phyloP scores from a whole-genome alignment of 2,113 vertebrate species.

The Paracanthobrama guichenoti region DNA sequence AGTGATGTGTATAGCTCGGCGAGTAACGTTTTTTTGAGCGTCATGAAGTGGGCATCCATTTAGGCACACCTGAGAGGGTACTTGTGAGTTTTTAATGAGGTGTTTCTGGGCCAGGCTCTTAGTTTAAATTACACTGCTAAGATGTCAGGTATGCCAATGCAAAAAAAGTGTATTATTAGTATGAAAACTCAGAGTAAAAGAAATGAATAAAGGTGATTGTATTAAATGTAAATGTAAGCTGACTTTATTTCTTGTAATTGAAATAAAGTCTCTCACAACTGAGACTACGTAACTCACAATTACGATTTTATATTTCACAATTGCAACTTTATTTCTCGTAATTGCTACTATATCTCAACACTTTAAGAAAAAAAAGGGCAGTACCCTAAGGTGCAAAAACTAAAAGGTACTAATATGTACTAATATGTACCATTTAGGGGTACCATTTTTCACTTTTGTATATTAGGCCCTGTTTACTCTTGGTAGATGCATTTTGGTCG shows the following conservation, averaged over 20 bases:
- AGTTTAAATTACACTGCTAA: conserved; percentile 59
- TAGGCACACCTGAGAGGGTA: conserved; percentile 61
- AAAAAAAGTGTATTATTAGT: not conserved
- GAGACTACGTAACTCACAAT: not conserved
- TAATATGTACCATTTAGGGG: no score
- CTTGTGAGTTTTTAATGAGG: conserved; percentile 70
- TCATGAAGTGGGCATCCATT: conserved; percentile 62
- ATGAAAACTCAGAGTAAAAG: not conserved
- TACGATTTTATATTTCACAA: not conserved
- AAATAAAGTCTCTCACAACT: not conserved
- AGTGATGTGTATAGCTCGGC: conserved; percentile 3
- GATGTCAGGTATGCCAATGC: not conserved
- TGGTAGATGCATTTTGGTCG: no score
- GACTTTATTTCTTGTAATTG: not conserved
- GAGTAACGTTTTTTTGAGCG: conserved; percentile 42
- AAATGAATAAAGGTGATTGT: not conserved
- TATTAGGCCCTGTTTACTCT: no score
- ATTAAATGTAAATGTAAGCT: not conserved
- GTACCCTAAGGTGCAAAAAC: no score
- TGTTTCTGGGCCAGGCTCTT: conserved; percentile 67
- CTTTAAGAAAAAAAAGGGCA: no score
- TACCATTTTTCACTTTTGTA: no score
- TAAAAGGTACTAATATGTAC: no score
- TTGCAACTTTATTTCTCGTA: not conserved
- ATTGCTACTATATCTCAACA: not conserved